These are phyloP conservation scores for Trypoxylus dichotomus DNA, from an alignment of 1,140 invertebrate genomes.

Conservation along the genomic window DNA sequence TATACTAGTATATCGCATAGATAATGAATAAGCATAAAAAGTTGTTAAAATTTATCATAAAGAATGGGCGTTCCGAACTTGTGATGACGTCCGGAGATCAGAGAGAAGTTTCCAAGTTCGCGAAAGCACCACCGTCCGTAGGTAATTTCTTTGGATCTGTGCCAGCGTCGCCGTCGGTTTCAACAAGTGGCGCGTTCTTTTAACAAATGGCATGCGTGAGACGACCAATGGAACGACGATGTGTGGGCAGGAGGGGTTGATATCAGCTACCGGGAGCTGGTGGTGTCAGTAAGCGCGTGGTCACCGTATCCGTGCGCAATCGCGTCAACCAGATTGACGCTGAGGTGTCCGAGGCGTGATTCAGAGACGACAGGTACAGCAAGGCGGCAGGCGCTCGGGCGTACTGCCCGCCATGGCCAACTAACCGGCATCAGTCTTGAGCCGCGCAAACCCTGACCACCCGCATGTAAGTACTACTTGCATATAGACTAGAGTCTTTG, in stretches of 20 bases:
- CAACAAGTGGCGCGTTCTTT: constrained; percentile 24
- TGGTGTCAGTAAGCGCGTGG: constrained; percentile 45
- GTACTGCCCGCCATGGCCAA: constrained; percentile 41
- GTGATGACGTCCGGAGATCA: neutral
- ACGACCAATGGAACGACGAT: constrained; percentile 40
- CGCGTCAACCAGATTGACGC: constrained; percentile 38
- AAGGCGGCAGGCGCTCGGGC: constrained; percentile 49
- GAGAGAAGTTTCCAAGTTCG: neutral
- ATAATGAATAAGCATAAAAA: no score
- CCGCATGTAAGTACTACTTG: constrained; percentile 34
- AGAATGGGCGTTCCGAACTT: neutral
- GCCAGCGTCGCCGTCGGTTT: constrained; percentile 21
- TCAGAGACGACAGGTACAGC: constrained; percentile 49
- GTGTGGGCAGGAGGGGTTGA: constrained; percentile 44
- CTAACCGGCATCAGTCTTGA: constrained; percentile 43
- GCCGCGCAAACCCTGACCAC: constrained; percentile 41
- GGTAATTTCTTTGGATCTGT: constrained; percentile 22
- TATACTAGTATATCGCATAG: no score
- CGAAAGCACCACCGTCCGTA: neutral
- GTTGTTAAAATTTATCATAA: neutral
- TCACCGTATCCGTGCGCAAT: constrained; percentile 42
- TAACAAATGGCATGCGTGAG: constrained; percentile 43
- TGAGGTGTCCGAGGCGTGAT: constrained; percentile 39
- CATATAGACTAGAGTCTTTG: neutral
- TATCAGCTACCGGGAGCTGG: constrained; percentile 40